Conservation (phyloP, 2,797 vertebrate genomes). For the Hypotaenidia okinawae region DNA sequence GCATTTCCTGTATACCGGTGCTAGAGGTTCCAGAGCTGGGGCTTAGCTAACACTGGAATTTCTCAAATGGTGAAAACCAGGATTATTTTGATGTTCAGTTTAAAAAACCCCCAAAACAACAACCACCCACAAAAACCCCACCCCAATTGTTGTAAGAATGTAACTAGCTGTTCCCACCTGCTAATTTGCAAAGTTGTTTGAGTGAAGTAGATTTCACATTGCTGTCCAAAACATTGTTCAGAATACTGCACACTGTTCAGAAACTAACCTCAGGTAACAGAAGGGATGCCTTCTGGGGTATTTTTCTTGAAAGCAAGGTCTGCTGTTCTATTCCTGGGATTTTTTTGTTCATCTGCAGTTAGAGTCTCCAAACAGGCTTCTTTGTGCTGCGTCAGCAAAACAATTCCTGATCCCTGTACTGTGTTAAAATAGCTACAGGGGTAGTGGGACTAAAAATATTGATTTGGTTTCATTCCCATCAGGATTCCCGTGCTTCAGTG, state of each 20-base stretch:
- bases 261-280: background rate
- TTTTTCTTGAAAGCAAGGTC: background rate
- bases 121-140: too few relatives aligned
- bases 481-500: background rate
- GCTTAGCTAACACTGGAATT: background rate
- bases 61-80: background rate
- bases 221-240: background rate
- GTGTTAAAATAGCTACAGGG: background rate
- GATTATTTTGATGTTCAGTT: background rate
- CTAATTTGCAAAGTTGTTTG: background rate
- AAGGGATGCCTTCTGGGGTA: background rate
- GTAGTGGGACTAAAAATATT: background rate
- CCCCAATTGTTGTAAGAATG: background rate
- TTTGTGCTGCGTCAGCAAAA: background rate
- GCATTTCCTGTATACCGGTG: too few relatives aligned
- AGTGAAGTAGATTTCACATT: accelerated
- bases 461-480: background rate
- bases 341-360: background rate
- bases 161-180: background rate
- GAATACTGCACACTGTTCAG: background rate
- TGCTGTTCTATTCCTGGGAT: background rate
- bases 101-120: background rate
- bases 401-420: accelerated
- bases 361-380: background rate
- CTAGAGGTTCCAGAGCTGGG: background rate